A percentile compares a stretch with the other conserved stretches of the same genome.
Conservation (phyloP, 2,888 invertebrate species). For the Leptogaster cylindrica region DNA sequence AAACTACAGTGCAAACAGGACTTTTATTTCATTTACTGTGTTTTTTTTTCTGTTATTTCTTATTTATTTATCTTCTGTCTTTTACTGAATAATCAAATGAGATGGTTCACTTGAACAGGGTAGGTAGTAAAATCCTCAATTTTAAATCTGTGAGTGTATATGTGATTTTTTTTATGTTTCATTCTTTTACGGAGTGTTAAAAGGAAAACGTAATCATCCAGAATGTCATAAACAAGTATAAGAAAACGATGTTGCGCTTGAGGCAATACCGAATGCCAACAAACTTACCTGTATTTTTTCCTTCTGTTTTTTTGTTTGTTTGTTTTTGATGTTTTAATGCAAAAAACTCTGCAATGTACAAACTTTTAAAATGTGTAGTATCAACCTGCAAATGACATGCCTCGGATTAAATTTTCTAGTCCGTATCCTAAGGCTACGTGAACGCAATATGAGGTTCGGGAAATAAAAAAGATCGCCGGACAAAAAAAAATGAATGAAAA, state of each 20-base stretch:
- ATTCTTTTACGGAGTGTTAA: background rate
- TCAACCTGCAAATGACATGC: constrained; percentile 11
- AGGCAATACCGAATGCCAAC: background rate
- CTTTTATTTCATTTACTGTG: background rate
- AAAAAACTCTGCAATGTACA: background rate
- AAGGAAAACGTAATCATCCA: background rate
- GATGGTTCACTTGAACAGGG: no score
- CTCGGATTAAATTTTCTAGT: constrained; percentile 8
- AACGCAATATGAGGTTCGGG: no score
- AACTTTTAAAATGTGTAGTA: background rate
- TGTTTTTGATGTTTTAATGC: background rate
- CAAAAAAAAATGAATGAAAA: no score
- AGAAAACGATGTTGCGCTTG: background rate
- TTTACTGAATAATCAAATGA: background rate
- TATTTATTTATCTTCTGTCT: no score
- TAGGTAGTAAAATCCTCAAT: constrained; percentile 9
- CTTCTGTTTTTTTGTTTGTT: background rate
- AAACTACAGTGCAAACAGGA: background rate
- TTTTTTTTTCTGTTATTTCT: background rate
- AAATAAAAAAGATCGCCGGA: no score
- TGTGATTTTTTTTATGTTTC: no score
- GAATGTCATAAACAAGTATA: constrained; percentile 8
- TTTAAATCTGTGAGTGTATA: no score
- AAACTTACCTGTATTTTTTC: background rate
- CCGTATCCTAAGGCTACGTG: no score